A percentile compares a stretch with the other conserved stretches of the same genome.
Conservation (phyloP, 2,797 vertebrate species). For the Esox masquinongy region DNA sequence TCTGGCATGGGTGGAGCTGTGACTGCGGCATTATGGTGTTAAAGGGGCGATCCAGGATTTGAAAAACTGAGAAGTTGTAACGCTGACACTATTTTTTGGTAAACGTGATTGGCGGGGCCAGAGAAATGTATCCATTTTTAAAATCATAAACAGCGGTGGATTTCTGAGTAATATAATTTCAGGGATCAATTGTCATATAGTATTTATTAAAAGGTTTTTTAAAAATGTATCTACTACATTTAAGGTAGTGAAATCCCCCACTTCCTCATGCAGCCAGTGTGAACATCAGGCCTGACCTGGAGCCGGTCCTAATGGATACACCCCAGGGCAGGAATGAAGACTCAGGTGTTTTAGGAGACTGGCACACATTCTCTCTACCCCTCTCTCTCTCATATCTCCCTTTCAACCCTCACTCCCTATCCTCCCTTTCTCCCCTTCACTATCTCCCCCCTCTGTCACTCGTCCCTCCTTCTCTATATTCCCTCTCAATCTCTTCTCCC, state of each 20-base stretch:
- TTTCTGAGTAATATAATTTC: neutral
- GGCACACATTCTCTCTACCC: conserved; percentile 43
- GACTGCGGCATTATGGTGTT: conserved; percentile 13
- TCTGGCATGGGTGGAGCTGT: conserved; percentile 30
- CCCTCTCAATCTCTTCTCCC: too few relatives aligned
- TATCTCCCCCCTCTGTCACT: conserved; percentile 50
- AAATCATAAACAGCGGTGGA: neutral
- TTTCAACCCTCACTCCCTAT: neutral
- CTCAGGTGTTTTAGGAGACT: conserved; percentile 54
- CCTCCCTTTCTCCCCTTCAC: neutral
- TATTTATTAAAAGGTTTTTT: neutral
- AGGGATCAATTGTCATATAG: neutral
- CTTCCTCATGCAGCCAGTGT: conserved; percentile 20
- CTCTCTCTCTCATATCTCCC: neutral
- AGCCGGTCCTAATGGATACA: conserved; percentile 48
- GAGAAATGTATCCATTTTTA: neutral
- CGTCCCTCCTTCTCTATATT: conserved; percentile 15
- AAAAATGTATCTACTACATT: neutral
- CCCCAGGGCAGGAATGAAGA: conserved; percentile 61
- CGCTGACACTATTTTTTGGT: neutral
- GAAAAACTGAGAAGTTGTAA: neutral
- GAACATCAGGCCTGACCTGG: conserved; percentile 41
- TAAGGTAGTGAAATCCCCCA: conserved; percentile 14
- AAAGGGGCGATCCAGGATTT: neutral
- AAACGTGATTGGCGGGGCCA: neutral